Evolutionary conservation across 1,140 invertebrate species (phyloP).

Genomic region (Oncopodura yosiiana): DNA sequence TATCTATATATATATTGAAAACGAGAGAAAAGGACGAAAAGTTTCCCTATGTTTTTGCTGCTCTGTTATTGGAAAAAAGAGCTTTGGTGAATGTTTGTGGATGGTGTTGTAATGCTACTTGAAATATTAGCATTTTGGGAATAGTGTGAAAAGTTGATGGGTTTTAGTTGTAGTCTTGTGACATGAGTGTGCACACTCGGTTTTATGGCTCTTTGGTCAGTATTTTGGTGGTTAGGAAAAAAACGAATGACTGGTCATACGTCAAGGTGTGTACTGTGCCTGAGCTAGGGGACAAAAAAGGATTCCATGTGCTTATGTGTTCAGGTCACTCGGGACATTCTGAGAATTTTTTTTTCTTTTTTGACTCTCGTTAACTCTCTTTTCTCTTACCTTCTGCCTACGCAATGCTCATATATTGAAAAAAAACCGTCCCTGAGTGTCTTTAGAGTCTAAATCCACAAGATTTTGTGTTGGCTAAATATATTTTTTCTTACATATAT

Average conservation of each 20-base stretch:
- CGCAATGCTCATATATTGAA: too few relatives aligned
- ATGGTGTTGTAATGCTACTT: slow-evolving; percentile 19
- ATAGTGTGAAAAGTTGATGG: slow-evolving; percentile 34
- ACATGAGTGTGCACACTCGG: neutral
- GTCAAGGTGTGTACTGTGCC: too few relatives aligned
- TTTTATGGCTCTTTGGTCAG: neutral
- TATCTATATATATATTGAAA: neutral
- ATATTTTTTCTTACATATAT: slow-evolving; percentile 32
- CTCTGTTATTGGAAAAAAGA: neutral
- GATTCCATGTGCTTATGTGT: neutral
- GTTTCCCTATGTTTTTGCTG: neutral
- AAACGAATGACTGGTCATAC: too few relatives aligned
- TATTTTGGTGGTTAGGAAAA: too few relatives aligned
- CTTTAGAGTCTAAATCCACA: slow-evolving; percentile 12
- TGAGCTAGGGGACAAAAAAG: too few relatives aligned
- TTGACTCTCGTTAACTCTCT: slow-evolving; percentile 19
- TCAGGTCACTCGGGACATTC: neutral
- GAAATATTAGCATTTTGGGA: slow-evolving; percentile 36
- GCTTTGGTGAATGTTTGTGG: slow-evolving; percentile 1
- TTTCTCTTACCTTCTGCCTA: too few relatives aligned
- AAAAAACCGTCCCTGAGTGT: slow-evolving; percentile 5
- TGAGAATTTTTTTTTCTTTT: neutral
- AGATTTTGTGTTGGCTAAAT: slow-evolving; percentile 23
- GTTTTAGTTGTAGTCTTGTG: slow-evolving; percentile 18
- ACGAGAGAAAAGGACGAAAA: slow-evolving; percentile 4